Evolutionary conservation across 2,797 vertebrate species (phyloP), one percentile per base, ranked within the genome.

Genomic region (Arctocebus calabarensis): DNA sequence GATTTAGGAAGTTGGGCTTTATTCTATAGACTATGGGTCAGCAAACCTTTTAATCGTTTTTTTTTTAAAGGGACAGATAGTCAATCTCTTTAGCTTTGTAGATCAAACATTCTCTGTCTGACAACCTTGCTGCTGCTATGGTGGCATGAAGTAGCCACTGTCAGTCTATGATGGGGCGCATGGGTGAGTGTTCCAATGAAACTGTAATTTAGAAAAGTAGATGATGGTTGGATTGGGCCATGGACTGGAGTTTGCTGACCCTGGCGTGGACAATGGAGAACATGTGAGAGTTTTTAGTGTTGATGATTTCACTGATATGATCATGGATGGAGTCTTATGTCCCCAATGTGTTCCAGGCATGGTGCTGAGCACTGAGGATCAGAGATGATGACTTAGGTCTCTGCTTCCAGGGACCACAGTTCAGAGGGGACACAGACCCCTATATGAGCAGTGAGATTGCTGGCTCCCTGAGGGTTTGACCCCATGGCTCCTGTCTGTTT

Each of bases 191-290:
- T 75, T n/a, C 37, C 55, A 77, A 55, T 52, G 75, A 83, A 90
- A 74, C 48, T 84, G 84, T 74, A 55, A 55, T 83, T 94, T 34
- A 64, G 77, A 78, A 70, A 62, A 84, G 34, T 11, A 84, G 64
- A 27, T 20, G n/a, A 12, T 45, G 19, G 8, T 34, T 43, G 23
- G 43, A 29, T 45, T 19, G 82, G 37, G 7, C 17, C 9, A 23
- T 0, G 3, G 82, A 5, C 34, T 86, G 3, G 17, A 40, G 84
- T 75, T 86, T 87, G 37, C 40, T 37, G 59, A 8, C 29, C 16
- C 23, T 57, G 32, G 57, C 52, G 62, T 19, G n/a, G 88, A 73
- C 59, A 86, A 2, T 45, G 43, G 40, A 55, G 37, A 43, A n/a
- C 12, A 7, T 11, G 10, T 62, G 71, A 64, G 11, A 27, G 20